Percentiles rank a stretch among this genome's conserved stretches.
These are phyloP conservation scores for Stomatorhinus walkeri DNA, from an alignment of 2,797 vertebrate genomes.

Conservation along the genomic window DNA sequence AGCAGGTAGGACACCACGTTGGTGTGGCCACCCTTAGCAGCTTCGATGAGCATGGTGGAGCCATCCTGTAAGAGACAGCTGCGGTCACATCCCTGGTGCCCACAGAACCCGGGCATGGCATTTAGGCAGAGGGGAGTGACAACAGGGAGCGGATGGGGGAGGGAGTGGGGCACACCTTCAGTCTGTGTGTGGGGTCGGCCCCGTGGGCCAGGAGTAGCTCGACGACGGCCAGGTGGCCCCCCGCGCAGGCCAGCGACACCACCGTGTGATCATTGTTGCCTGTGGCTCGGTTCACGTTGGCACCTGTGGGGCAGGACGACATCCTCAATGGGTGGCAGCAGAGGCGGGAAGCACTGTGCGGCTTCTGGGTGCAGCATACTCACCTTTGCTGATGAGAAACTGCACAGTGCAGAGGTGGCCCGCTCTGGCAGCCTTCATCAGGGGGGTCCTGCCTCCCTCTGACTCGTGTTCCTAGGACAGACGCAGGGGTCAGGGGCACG, in stretches of 20 bases:
- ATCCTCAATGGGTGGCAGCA: background rate
- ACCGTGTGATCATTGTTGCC: slow-evolving; percentile 98
- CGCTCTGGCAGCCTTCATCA: slow-evolving; percentile 97
- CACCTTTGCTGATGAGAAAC: slow-evolving; percentile 99
- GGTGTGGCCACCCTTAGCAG: slow-evolving; percentile 97
- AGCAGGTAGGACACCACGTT: slow-evolving; percentile 97
- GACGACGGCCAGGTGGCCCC: slow-evolving; percentile 93
- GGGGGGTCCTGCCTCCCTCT: slow-evolving; percentile 91
- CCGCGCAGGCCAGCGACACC: slow-evolving; percentile 93
- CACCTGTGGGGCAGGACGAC: slow-evolving; percentile 61
- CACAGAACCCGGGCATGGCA: background rate
- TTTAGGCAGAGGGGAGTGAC: background rate
- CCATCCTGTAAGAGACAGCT: background rate
- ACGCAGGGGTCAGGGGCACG: background rate
- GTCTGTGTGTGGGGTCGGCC: slow-evolving; percentile 94
- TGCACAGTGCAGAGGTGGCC: slow-evolving; percentile 97
- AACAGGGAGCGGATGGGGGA: background rate
- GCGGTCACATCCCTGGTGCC: background rate
- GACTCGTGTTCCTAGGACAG: slow-evolving; percentile 86
- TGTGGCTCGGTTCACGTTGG: slow-evolving; percentile 95
- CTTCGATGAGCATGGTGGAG: slow-evolving; percentile 80
- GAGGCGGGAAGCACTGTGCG: background rate
- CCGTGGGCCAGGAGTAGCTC: slow-evolving; percentile 93
- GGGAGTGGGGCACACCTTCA: slow-evolving; percentile 71
- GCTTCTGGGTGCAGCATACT: slow-evolving; percentile 11